These are phyloP conservation scores for Ciconia boyciana DNA, from an alignment of 2,113 vertebrate species.

Conservation along the genomic window DNA sequence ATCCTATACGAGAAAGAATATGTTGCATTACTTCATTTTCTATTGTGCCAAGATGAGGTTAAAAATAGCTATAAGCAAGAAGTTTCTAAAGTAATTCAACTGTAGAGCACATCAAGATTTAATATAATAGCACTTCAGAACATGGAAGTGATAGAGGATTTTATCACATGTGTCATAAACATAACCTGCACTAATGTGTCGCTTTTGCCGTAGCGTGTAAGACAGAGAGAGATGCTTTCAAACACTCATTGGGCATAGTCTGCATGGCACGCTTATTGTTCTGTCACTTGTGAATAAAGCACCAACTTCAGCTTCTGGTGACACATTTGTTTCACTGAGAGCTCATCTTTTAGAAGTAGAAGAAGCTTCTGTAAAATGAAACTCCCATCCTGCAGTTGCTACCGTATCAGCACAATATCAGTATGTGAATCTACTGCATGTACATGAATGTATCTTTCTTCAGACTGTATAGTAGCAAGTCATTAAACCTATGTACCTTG, in stretches of 20 bases:
- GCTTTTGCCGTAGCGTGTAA: not conserved
- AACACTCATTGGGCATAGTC: not conserved
- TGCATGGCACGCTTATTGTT: not conserved
- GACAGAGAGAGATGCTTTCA: not conserved
- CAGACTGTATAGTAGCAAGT: not conserved
- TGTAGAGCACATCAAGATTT: not conserved
- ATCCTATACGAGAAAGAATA: not conserved
- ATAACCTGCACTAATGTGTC: not conserved
- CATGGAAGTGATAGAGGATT: not conserved
- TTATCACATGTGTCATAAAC: not conserved
- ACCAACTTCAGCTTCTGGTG: not conserved
- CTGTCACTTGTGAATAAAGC: not conserved
- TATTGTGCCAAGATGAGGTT: not conserved
- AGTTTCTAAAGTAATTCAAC: not conserved
- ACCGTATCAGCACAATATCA: accelerated
- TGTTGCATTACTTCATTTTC: not conserved
- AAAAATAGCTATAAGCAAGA: not conserved
- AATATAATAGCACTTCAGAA: not conserved
- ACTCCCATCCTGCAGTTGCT: not conserved
- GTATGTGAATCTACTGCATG: not conserved
- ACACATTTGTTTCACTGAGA: not conserved
- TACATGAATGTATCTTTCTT: not conserved
- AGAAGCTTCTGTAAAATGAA: not conserved
- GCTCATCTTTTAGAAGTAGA: not conserved
- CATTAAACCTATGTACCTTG: not conserved